A percentile compares a stretch with the other conserved stretches of the same genome.
Evolutionary conservation across 2,888 invertebrate genomes (phyloP).

Genomic region (Panopea generosa): DNA sequence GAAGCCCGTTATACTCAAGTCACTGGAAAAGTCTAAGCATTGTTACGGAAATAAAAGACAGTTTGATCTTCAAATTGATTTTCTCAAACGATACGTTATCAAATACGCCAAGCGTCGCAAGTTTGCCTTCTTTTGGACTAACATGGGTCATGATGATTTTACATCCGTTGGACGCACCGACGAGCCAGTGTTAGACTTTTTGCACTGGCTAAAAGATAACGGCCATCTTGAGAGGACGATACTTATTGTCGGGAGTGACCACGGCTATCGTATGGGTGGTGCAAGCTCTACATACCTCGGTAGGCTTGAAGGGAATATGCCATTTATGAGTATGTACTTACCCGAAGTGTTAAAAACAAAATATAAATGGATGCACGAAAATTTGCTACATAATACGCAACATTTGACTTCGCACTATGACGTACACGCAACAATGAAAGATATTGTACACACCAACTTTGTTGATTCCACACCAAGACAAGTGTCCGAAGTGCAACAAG

Average conservation of each 20-base stretch:
- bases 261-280: constrained; percentile 94
- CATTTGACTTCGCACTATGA: constrained; percentile 93
- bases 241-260: constrained; percentile 90
- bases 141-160: constrained; percentile 93
- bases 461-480: constrained; percentile 13
- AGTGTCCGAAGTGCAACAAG: constrained; percentile 36
- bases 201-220: constrained; percentile 86
- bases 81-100: constrained; percentile 86
- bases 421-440: constrained; percentile 91
- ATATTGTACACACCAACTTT: constrained; percentile 86
- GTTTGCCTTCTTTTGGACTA: constrained; percentile 94
- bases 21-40: constrained; percentile 17
- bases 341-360: constrained; percentile 90
- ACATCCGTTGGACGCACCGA: constrained; percentile 92
- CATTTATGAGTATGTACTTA: constrained; percentile 91
- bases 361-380: constrained; percentile 88
- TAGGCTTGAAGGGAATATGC: constrained; percentile 93
- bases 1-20: constrained; percentile 12
- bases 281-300: constrained; percentile 92
- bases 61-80: constrained; percentile 88
- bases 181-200: constrained; percentile 87
- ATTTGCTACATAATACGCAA: constrained; percentile 88
- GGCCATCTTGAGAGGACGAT: constrained; percentile 74
- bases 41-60: constrained; percentile 31
- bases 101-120: constrained; percentile 88